Evolutionary conservation across 2,113 vertebrate genomes (phyloP).

Genomic region (Xyliphius kryptos): DNA sequence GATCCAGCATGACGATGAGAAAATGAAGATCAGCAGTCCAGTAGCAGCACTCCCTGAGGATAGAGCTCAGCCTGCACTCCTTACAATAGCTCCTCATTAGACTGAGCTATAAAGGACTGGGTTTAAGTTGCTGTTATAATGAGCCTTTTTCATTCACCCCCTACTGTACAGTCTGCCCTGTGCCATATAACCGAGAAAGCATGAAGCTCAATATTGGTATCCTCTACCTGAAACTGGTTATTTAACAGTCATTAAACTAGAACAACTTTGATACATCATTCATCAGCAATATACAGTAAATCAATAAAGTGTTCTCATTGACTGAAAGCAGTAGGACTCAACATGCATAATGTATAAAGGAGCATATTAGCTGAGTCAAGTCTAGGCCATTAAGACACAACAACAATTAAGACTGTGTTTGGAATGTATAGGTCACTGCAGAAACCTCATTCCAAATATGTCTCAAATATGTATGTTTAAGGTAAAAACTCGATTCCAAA

Average conservation of each 20-base stretch:
- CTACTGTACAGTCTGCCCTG: constrained; percentile 2
- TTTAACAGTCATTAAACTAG: neutral
- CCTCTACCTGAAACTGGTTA: neutral
- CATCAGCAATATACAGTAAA: constrained; percentile 13
- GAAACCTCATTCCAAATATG: neutral
- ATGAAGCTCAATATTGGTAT: neutral
- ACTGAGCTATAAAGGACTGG: constrained; percentile 15
- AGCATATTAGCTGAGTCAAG: constrained; percentile 5
- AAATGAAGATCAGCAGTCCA: constrained; percentile 7
- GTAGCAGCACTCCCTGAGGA: constrained; percentile 2
- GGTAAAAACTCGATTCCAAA: too few relatives aligned
- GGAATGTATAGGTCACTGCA: neutral
- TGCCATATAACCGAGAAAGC: neutral
- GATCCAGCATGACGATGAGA: constrained; percentile 4
- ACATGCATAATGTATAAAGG: constrained; percentile 23
- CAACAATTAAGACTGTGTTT: neutral
- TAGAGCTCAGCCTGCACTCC: constrained; percentile 5
- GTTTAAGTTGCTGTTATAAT: constrained; percentile 9
- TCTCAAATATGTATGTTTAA: too few relatives aligned
- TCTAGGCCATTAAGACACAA: neutral
- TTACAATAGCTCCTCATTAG: constrained; percentile 21
- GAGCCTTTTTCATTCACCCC: constrained; percentile 18
- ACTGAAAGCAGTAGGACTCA: constrained; percentile 5
- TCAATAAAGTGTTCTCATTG: constrained; percentile 19
- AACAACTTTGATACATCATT: constrained; percentile 10